Conservation (phyloP, 2,888 invertebrate species). For the Sclerodermus sp. region DNA sequence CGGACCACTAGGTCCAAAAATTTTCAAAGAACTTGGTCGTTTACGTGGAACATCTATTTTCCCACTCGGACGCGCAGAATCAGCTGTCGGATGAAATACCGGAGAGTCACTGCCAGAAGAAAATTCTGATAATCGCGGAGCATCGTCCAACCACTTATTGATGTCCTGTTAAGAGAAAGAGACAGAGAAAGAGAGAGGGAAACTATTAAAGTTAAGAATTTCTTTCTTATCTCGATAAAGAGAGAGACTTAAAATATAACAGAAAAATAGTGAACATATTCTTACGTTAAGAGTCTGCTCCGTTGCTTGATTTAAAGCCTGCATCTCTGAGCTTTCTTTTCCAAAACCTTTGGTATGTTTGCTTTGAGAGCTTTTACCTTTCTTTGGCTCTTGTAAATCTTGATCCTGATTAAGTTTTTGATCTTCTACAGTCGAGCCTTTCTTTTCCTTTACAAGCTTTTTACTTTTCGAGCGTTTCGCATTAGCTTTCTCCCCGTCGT, state of each 20-base stretch:
- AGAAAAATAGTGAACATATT: constrained; percentile 7
- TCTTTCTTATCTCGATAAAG: neutral
- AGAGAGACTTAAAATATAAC: neutral
- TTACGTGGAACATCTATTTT: constrained; percentile 66
- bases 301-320: constrained; percentile 71
- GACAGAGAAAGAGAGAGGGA: too few species aligned
- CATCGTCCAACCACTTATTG: constrained; percentile 85
- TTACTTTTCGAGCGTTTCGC: constrained; percentile 46
- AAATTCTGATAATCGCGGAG: constrained; percentile 74
- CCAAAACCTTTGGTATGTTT: constrained; percentile 46
- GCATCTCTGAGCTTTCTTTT: constrained; percentile 61
- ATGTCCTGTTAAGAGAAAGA: constrained; percentile 71
- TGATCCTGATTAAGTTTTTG: constrained; percentile 28
- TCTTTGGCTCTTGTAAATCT: constrained; percentile 37
- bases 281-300: constrained; percentile 66
- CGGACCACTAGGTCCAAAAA: constrained; percentile 47
- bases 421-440: constrained; percentile 27
- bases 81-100: constrained; percentile 42
- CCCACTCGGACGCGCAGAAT: constrained; percentile 65
- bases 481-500: constrained; percentile 43
- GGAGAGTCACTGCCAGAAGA: constrained; percentile 81
- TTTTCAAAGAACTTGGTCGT: constrained; percentile 44
- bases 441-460: constrained; percentile 43
- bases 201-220: too few species aligned
- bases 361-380: constrained; percentile 40